Conservation (phyloP, 2,888 invertebrate genomes). For the Melieria crassipennis region DNA sequence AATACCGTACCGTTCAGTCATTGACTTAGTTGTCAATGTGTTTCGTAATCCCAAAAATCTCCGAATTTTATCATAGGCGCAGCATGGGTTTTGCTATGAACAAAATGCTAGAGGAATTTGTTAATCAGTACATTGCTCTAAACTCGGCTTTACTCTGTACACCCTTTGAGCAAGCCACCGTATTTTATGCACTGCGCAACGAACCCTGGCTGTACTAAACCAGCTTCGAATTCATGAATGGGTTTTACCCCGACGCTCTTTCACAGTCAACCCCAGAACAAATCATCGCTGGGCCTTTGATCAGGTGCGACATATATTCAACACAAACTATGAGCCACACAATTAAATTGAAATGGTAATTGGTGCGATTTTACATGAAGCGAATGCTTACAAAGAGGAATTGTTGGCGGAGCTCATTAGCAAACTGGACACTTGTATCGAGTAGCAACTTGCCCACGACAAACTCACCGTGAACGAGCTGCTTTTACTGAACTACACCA, state of each 20-base stretch:
- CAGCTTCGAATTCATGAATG: constrained; percentile 47
- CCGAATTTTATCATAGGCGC: constrained; percentile 72
- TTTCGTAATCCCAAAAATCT: constrained; percentile 86
- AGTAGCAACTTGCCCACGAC: too few relatives aligned
- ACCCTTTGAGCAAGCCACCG: constrained; percentile 41
- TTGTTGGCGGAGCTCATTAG: too few relatives aligned
- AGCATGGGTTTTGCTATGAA: constrained; percentile 43
- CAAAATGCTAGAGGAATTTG: constrained; percentile 42
- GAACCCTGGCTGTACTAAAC: constrained; percentile 45
- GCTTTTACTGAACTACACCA: too few relatives aligned
- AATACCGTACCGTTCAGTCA: too few relatives aligned
- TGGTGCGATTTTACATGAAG: too few relatives aligned
- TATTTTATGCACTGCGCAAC: constrained; percentile 44
- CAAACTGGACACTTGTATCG: too few relatives aligned
- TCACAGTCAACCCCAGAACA: constrained; percentile 50
- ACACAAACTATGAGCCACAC: constrained; percentile 25
- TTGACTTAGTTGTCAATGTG: constrained; percentile 64
- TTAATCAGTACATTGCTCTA: constrained; percentile 36
- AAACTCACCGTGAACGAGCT: too few relatives aligned
- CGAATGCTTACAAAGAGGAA: too few relatives aligned
- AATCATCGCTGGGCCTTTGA: constrained; percentile 50
- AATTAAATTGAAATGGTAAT: constrained; percentile 24
- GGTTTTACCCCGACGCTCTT: not conserved
- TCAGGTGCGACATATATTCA: constrained; percentile 4
- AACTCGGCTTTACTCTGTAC: not conserved